Evolutionary conservation across 2,113 vertebrate genomes (phyloP).

Genomic region (Triplophysa tibetana): DNA sequence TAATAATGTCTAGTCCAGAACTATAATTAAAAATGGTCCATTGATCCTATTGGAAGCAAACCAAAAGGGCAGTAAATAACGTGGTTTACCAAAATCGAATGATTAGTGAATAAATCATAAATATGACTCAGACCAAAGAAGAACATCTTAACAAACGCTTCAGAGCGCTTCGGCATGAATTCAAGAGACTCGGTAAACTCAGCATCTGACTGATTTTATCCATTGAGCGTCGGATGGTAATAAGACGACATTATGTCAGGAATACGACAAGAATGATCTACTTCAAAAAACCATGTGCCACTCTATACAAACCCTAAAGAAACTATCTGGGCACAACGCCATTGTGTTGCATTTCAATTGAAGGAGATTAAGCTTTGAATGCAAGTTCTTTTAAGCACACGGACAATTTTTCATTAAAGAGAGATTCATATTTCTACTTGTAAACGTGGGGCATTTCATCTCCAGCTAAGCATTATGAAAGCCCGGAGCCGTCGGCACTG

Average conservation of each 20-base stretch:
- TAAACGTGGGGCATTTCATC: conserved; percentile 4
- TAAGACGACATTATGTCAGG: conserved; percentile 26
- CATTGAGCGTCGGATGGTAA: conserved; percentile 40
- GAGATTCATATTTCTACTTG: conserved; percentile 16
- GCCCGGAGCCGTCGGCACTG: neutral
- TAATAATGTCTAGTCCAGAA: no score
- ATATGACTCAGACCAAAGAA: no score
- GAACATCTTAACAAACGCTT: no score
- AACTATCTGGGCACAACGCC: neutral
- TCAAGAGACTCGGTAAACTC: conserved; percentile 21
- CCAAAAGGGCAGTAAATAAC: no score
- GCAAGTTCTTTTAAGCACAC: neutral
- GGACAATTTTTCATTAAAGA: conserved; percentile 13
- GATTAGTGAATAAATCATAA: no score
- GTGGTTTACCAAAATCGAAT: no score
- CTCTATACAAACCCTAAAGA: conserved; percentile 5
- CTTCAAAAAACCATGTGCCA: conserved; percentile 7
- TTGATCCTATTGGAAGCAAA: no score
- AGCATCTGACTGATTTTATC: conserved; percentile 37
- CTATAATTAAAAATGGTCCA: no score
- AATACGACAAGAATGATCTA: conserved; percentile 15
- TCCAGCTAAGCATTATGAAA: neutral
- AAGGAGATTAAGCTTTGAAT: conserved; percentile 12
- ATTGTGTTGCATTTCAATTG: neutral
- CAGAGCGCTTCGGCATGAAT: no score